phyloP scores from a whole-genome alignment of 2,888 invertebrate species.

The Caenorhabditis zanzibari region DNA sequence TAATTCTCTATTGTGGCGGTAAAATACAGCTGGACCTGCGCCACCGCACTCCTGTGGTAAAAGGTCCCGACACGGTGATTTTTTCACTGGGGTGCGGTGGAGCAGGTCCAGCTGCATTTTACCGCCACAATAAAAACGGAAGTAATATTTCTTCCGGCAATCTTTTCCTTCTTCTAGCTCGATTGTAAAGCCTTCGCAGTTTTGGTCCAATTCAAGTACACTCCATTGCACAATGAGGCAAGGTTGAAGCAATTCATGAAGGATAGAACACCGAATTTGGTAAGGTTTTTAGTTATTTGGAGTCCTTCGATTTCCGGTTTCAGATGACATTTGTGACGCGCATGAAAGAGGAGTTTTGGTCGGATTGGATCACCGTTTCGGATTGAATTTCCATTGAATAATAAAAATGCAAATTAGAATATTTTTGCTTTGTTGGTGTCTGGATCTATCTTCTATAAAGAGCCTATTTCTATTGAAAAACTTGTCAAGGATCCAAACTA shows the following conservation, averaged over 20 bases:
- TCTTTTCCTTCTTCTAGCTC: slow-evolving; percentile 45
- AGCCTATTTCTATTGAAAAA: not conserved
- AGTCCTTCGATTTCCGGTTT: not conserved
- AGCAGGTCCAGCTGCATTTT: too few species aligned
- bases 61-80: too few species aligned
- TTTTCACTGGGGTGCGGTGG: too few species aligned
- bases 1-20: too few species aligned
- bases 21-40: too few species aligned
- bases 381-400: slow-evolving; percentile 41
- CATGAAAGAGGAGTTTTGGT: slow-evolving; percentile 68
- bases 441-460: too few species aligned
- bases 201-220: slow-evolving; percentile 68
- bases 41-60: too few species aligned
- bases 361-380: slow-evolving; percentile 67
- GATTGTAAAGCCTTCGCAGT: slow-evolving; percentile 71
- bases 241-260: slow-evolving; percentile 63
- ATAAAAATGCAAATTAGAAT: slow-evolving; percentile 19
- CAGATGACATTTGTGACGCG: slow-evolving; percentile 66
- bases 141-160: slow-evolving; percentile 8
- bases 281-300: not conserved
- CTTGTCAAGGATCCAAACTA: not conserved
- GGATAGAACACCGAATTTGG: slow-evolving; percentile 62
- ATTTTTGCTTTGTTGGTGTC: not conserved
- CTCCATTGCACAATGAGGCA: slow-evolving; percentile 65
- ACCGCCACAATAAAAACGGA: too few species aligned